Base-by-base conservation (phyloP, 2,888 invertebrate species). In the Bellardia bayeri region DNA sequence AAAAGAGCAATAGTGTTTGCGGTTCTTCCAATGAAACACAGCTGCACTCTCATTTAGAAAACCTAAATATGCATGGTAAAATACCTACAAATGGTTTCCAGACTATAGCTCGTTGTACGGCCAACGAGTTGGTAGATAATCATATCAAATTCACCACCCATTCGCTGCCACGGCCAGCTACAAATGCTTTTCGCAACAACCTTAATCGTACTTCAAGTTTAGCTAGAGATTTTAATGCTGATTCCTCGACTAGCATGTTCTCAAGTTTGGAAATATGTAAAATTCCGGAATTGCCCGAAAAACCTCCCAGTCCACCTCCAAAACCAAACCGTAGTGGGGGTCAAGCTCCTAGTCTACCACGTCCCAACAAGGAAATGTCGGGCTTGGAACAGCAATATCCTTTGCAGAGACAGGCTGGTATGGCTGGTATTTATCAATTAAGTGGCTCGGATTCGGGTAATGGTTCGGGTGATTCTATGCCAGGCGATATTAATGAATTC, bases 391-490 rank as follows among this genome's bases (percentile, higher is more conserved):
- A 93, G 49, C 94, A 91, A 69, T 87, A 87, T 85, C 85, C 87
- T 13, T 75, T 87, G 56, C 94, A 94, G 87, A 93, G 94, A 23
- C 93, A 95, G 9, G 94, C 94, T 1, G 94, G 94, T 1, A 95
- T 96, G 0, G 94, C 94, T 8, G 94, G 94, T 0, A 94, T 96
- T 2, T 97, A 97, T 90, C 97, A 97, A 89, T 96, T 97, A 0
- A 97, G 97, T 42, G 97, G 97, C 0, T 97, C 97, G 0, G 98
- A 98, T 94, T 98, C 97, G 0, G 98, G 98, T 0, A 98, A 98
- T 91, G 98, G 97, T 0, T 97, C 97, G 0, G 98, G 97, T 0
- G 98, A 98, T 93, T 97, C 97, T 0, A 96, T 96, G 1, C 94
- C 95, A 2, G 95, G 96, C 11, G 95, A 95, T 14, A 87, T 84